These are phyloP conservation scores for Sarcophilus harrisii DNA, from an alignment of 2,797 vertebrate species.

Conservation along the genomic window DNA sequence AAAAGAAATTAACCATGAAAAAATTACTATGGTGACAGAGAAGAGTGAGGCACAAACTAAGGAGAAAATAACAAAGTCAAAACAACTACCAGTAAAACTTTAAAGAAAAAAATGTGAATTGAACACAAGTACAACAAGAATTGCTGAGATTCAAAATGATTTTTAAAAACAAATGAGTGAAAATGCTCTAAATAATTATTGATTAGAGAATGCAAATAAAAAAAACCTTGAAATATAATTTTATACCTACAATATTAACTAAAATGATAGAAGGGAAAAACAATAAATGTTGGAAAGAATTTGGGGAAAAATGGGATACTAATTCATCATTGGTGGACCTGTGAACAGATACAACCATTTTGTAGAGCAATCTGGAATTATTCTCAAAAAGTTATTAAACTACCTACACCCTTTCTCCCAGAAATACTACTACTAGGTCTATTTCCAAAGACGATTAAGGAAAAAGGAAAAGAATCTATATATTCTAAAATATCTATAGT, in stretches of 20 bases:
- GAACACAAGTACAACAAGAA: not conserved
- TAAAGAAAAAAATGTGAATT: not conserved
- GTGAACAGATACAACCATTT: not conserved
- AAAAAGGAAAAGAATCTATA: not conserved
- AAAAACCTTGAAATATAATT: not conserved
- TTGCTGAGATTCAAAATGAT: not conserved
- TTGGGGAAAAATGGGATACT: not conserved
- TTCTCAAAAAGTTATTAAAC: not conserved
- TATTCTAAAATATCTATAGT: no score
- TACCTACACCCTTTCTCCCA: not conserved
- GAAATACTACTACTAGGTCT: not conserved
- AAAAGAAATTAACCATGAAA: not conserved
- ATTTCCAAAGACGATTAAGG: not conserved
- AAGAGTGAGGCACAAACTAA: not conserved
- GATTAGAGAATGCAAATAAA: not conserved
- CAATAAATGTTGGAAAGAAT: not conserved
- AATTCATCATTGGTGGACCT: not conserved
- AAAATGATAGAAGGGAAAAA: not conserved
- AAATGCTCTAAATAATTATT: not conserved
- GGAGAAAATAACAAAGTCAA: not conserved
- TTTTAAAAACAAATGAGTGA: not conserved
- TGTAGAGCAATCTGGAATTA: not conserved
- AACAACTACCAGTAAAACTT: not conserved
- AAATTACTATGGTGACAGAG: not conserved
- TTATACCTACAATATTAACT: not conserved